Evolutionary conservation across 2,113 vertebrate species (phyloP), one percentile per base, ranked within the genome.

Genomic region (Xiphophorus maculatus): DNA sequence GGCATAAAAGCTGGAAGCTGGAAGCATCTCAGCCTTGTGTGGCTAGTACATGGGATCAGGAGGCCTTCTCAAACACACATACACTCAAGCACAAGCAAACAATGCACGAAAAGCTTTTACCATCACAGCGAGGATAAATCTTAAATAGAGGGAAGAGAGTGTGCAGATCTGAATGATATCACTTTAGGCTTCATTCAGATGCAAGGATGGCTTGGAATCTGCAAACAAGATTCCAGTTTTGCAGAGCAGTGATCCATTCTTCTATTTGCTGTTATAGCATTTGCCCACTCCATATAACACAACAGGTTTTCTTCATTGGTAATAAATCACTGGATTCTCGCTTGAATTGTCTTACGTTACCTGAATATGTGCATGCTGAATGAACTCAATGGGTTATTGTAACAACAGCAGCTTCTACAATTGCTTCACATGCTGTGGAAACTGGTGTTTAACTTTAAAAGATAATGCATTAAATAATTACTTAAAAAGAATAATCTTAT

Each of bases 71-170:
- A 71, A 82, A 84, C 76, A 75, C 42, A 37, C 32, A 40, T 25
- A 15, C 70, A 29, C 48, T 37, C 44, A 48, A 42, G 54, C 74
- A 76, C 74, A 63, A 62, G 54, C 58, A 76, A 28, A 66, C 63
- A 58, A n/a, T 25, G 29, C 35, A 65, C 22, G 19, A n/a, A 73
- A 44, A 76, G 65, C 65, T 42, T 79, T 35, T 65, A 72, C 73
- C 71, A 63, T 83, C 73, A 76, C 85, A 65, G 74, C 35, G 27
- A 79, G 82, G 74, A 84, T 86, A 80, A 84, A 82, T 90, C 74
- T 61, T 69, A 71, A 73, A 87, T 60, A 74, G 86, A 81, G 8
- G 72, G 67, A 61, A 84, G 88, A 79, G 81, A 84, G 77, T 84
- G 75, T 64, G 63, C 71, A 77, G 73, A 58, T 70, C 66, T 74